A percentile compares a stretch with the other conserved stretches of the same genome.
Conservation (phyloP, 2,113 vertebrate species). For the Pachycephala philippinensis region DNA sequence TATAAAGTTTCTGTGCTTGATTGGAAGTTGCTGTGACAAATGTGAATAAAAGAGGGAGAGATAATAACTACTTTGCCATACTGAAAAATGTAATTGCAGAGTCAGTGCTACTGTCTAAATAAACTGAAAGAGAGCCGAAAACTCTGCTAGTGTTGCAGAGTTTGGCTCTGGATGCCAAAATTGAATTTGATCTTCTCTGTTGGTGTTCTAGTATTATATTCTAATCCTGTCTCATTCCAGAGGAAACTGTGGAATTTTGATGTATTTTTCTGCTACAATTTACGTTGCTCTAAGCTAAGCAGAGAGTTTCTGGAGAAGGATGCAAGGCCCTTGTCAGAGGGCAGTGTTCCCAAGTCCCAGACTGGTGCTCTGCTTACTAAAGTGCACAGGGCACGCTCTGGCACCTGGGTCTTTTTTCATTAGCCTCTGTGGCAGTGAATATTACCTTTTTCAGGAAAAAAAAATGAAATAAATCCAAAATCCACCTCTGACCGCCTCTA, state of each 20-base stretch:
- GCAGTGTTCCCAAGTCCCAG: neutral
- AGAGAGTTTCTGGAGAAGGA: neutral
- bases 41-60: neutral
- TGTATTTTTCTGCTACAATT: neutral
- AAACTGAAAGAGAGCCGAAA: neutral
- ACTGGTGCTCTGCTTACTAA: neutral
- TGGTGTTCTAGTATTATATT: neutral
- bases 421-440: neutral
- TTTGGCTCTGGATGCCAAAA: neutral
- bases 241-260: neutral
- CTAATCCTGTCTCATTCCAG: neutral
- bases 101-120: conserved; percentile 22
- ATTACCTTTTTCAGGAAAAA: neutral
- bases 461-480: neutral
- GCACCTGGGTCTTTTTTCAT: neutral
- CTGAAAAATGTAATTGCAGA: conserved; percentile 2
- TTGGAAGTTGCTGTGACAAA: neutral
- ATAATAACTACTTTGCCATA: conserved; percentile 10
- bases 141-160: neutral
- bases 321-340: neutral
- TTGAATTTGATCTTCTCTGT: neutral
- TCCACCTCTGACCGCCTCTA: neutral
- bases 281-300: neutral
- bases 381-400: neutral
- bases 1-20: neutral